Conservation (phyloP, 2,113 vertebrate species). For the Oceanites oceanicus region DNA sequence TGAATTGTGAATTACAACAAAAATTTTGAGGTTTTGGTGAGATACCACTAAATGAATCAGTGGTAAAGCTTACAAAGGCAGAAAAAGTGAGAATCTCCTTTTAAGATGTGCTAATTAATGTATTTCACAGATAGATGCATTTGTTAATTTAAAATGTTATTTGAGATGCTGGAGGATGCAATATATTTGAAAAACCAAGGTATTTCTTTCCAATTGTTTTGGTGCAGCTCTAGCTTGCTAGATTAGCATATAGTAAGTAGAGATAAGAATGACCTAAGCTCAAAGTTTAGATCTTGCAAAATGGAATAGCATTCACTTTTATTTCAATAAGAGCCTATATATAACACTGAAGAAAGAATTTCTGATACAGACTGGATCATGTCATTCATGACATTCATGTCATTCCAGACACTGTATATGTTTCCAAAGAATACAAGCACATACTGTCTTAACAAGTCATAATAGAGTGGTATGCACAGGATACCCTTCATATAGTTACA, state of each 20-base stretch:
- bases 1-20: background rate
- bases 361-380: background rate
- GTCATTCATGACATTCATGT: background rate
- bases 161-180: background rate
- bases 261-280: background rate
- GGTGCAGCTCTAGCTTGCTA: background rate
- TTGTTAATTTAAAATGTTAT: background rate
- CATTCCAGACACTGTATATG: background rate
- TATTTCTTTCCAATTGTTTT: background rate
- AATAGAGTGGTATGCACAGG: background rate
- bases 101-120: background rate
- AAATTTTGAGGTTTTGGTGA: background rate
- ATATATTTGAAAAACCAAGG: background rate
- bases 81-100: background rate
- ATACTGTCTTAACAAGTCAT: background rate
- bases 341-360: background rate
- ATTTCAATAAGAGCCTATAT: background rate
- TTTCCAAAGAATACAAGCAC: background rate
- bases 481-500: background rate
- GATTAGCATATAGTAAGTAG: background rate
- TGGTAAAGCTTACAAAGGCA: background rate
- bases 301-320: background rate
- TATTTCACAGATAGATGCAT: background rate
- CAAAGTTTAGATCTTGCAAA: background rate
- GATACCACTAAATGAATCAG: background rate